A percentile compares a stretch with the other conserved stretches of the same genome.
Evolutionary conservation across 2,888 invertebrate species (phyloP).

Genomic region (Adela reaumurella): DNA sequence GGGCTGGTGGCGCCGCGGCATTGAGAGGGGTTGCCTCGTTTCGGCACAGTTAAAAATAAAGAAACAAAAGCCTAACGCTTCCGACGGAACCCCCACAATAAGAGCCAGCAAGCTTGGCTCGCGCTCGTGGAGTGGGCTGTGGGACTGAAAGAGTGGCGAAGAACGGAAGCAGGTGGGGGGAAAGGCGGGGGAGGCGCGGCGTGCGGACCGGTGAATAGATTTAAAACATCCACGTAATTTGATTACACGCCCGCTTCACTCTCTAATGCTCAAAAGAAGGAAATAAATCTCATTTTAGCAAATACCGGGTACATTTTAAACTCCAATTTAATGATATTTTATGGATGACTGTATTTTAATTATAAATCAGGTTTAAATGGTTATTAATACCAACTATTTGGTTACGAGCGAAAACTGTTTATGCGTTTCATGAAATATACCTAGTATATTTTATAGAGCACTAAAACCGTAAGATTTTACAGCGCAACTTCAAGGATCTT

Average conservation of each 20-base stretch:
- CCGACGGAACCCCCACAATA: too few relatives aligned
- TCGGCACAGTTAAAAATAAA: slow-evolving; percentile 9
- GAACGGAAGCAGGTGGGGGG: not conserved
- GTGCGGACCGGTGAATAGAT: not conserved
- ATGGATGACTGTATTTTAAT: not conserved
- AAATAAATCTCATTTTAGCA: not conserved
- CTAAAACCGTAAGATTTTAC: too few relatives aligned
- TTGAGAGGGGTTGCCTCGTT: slow-evolving; percentile 17
- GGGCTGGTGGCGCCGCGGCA: slow-evolving; percentile 45
- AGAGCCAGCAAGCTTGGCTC: too few relatives aligned
- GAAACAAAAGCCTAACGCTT: too few relatives aligned
- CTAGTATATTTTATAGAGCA: too few relatives aligned
- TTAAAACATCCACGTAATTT: not conserved
- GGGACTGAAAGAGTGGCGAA: not conserved
- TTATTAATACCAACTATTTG: too few relatives aligned
- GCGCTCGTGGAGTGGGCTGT: too few relatives aligned
- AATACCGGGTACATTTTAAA: not conserved
- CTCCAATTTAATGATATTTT: not conserved
- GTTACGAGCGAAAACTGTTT: too few relatives aligned
- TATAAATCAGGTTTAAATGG: too few relatives aligned
- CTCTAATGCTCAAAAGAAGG: not conserved
- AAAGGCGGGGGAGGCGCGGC: not conserved
- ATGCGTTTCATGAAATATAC: too few relatives aligned
- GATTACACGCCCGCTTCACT: not conserved
- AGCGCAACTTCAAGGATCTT: too few relatives aligned